Conservation (phyloP, 1,140 invertebrate genomes). For the Pomacea maculata region DNA sequence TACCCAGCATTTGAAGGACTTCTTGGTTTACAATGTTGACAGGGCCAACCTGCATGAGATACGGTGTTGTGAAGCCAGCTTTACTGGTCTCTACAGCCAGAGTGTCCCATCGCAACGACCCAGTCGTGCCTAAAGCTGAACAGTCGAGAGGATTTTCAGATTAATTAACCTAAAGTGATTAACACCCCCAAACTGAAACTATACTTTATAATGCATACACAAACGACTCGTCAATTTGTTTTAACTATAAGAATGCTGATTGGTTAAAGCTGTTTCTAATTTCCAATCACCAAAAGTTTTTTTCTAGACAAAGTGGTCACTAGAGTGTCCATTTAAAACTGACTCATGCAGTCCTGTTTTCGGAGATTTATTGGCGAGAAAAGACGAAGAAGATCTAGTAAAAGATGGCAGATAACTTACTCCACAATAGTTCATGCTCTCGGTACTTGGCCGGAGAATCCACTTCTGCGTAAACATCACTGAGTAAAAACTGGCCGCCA, state of each 20-base stretch:
- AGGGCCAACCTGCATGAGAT: slow-evolving; percentile 10
- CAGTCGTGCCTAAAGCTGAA: slow-evolving; percentile 19
- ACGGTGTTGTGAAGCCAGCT: slow-evolving; percentile 20
- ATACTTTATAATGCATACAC: no score
- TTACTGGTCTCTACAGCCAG: background rate
- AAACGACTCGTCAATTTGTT: no score
- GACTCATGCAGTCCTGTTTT: no score
- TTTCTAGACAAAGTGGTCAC: no score
- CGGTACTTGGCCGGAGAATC: background rate
- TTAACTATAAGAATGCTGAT: no score
- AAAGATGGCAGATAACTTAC: background rate
- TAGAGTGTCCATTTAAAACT: no score
- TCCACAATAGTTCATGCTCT: slow-evolving; percentile 9
- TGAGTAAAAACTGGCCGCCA: slow-evolving; percentile 20
- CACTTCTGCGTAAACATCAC: slow-evolving; percentile 22
- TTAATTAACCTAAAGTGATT: no score
- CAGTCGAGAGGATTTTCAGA: background rate
- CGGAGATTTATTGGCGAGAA: no score
- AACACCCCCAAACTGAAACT: no score
- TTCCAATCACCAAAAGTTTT: no score
- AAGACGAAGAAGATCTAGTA: no score
- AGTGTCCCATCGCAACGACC: slow-evolving; percentile 12
- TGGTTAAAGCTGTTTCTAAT: no score
- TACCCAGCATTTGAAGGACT: slow-evolving; percentile 13
- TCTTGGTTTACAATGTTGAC: slow-evolving; percentile 22